phyloP scores from a whole-genome alignment of 2,888 invertebrate species.

The Drosophila rubida region DNA sequence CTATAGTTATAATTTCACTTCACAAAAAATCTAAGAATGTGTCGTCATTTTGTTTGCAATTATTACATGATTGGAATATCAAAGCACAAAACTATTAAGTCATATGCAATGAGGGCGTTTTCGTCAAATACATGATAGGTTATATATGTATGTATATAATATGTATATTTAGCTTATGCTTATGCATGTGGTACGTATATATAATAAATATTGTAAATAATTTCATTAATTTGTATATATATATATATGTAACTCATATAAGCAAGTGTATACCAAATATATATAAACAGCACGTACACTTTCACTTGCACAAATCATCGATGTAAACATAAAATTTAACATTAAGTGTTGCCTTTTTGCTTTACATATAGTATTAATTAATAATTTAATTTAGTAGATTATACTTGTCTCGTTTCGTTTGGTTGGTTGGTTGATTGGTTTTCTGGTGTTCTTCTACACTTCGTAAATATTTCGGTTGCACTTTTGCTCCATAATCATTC shows the following conservation, averaged over 20 bases:
- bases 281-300: slow-evolving; percentile 55
- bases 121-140: slow-evolving; percentile 52
- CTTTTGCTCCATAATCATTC: slow-evolving; percentile 10
- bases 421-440: slow-evolving; percentile 46
- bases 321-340: slow-evolving; percentile 55
- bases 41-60: slow-evolving; percentile 55
- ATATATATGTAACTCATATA: slow-evolving; percentile 42
- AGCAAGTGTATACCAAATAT: slow-evolving; percentile 44
- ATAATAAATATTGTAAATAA: slow-evolving; percentile 59
- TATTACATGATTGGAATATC: slow-evolving; percentile 67
- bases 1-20: slow-evolving; percentile 45
- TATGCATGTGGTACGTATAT: slow-evolving; percentile 49
- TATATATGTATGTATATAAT: slow-evolving; percentile 41
- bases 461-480: neutral
- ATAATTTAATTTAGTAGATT: slow-evolving; percentile 52
- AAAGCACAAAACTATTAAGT: slow-evolving; percentile 61
- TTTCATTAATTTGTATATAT: slow-evolving; percentile 43
- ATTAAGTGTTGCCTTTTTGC: slow-evolving; percentile 47
- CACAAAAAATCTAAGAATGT: slow-evolving; percentile 59
- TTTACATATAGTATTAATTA: slow-evolving; percentile 39
- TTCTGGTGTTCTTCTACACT: slow-evolving; percentile 15
- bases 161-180: slow-evolving; percentile 45
- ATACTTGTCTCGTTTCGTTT: slow-evolving; percentile 49
- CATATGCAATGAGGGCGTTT: slow-evolving; percentile 46
- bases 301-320: slow-evolving; percentile 43